phyloP scores from a whole-genome alignment of 2,888 invertebrate genomes.

The Augiades crinisus region DNA sequence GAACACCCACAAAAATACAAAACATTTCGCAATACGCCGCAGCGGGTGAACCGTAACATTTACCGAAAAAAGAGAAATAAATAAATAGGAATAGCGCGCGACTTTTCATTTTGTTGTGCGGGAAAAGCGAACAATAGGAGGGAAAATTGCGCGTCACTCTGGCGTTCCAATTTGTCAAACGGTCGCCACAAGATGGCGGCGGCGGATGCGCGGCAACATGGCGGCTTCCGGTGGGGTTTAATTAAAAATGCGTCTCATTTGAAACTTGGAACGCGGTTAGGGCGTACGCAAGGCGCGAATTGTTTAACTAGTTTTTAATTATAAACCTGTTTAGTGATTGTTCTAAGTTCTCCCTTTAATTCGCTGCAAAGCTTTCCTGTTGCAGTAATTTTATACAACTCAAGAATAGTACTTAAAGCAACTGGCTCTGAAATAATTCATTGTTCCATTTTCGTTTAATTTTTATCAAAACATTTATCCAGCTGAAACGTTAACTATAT shows the following conservation, averaged over 20 bases:
- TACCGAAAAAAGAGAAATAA: slow-evolving; percentile 58
- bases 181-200: slow-evolving; percentile 75
- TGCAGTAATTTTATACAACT: slow-evolving; percentile 15
- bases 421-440: slow-evolving; percentile 4
- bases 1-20: slow-evolving; percentile 54
- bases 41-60: slow-evolving; percentile 54
- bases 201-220: slow-evolving; percentile 62
- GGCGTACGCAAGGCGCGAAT: slow-evolving; percentile 47
- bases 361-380: slow-evolving; percentile 20
- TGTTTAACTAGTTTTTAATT: slow-evolving; percentile 43
- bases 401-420: slow-evolving; percentile 15
- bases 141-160: slow-evolving; percentile 81
- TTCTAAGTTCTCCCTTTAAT: slow-evolving; percentile 25
- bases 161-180: slow-evolving; percentile 80
- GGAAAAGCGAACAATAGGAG: slow-evolving; percentile 75
- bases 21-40: slow-evolving; percentile 48
- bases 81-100: slow-evolving; percentile 62
- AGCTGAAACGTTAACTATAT: no score
- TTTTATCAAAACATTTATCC: slow-evolving; percentile 1
- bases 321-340: slow-evolving; percentile 35
- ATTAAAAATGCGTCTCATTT: slow-evolving; percentile 78
- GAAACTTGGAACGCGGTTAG: slow-evolving; percentile 49
- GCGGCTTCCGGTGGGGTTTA: slow-evolving; percentile 72
- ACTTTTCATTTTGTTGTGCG: slow-evolving; percentile 79
- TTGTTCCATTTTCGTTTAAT: slow-evolving; percentile 3